Evolutionary conservation across 2,888 invertebrate genomes (phyloP).

Genomic region (Phorcus lineatus): DNA sequence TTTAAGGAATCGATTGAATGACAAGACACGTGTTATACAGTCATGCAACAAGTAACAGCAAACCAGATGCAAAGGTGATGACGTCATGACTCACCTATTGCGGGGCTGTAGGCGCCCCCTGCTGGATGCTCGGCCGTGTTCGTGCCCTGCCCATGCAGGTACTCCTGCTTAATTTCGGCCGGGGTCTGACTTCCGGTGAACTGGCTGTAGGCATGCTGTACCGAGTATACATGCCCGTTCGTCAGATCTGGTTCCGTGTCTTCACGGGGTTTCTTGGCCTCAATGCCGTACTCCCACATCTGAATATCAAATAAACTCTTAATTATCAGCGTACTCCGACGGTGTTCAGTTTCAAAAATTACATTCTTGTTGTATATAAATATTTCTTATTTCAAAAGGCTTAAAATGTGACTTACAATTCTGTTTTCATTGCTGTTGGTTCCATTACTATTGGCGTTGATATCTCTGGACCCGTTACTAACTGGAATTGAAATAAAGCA

Average conservation of each 20-base stretch:
- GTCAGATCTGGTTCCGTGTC: constrained; percentile 26
- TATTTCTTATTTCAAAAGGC: too few species aligned
- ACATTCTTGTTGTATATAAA: too few species aligned
- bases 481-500: neutral
- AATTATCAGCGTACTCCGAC: too few species aligned
- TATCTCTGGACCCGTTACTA: constrained; percentile 2
- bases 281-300: constrained; percentile 34
- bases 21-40: neutral
- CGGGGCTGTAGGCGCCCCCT: constrained; percentile 37
- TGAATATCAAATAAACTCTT: neutral
- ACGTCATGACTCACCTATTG: constrained; percentile 31
- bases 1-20: neutral
- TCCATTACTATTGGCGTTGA: neutral
- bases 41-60: neutral
- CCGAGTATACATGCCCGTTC: constrained; percentile 36
- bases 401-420: neutral
- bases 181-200: constrained; percentile 21
- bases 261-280: constrained; percentile 33
- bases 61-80: neutral
- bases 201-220: constrained; percentile 28
- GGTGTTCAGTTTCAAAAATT: too few species aligned
- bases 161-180: constrained; percentile 34
- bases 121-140: constrained; percentile 32
- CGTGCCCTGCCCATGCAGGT: constrained; percentile 12
- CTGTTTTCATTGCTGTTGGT: constrained; percentile 11